phyloP scores from a whole-genome alignment of 2,797 vertebrate species.

The Neoniphon sammara region DNA sequence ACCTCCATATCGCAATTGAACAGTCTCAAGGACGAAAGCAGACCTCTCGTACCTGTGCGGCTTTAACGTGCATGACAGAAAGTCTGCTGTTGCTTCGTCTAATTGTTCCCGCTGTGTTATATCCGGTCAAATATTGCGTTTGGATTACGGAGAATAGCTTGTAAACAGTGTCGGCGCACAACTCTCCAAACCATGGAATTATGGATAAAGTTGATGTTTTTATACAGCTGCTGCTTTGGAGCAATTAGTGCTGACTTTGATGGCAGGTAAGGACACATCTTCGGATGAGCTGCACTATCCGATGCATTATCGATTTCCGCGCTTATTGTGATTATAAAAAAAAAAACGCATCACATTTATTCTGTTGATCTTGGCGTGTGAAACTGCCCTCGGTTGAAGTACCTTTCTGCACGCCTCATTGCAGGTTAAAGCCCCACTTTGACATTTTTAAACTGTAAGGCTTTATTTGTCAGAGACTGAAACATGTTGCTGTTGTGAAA shows the following conservation, averaged over 20 bases:
- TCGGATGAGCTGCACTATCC: not conserved
- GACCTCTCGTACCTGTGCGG: conserved; percentile 48
- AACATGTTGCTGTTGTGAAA: conserved; percentile 38
- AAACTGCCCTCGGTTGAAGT: not conserved
- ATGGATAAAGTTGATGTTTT: conserved; percentile 82
- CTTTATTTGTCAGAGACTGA: conserved; percentile 8
- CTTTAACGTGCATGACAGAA: conserved; percentile 28
- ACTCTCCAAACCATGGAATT: conserved; percentile 79
- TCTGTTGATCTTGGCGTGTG: no score
- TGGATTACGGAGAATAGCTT: conserved; percentile 60
- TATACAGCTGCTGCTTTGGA: conserved; percentile 81
- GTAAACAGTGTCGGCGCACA: conserved; percentile 30
- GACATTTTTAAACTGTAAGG: not conserved
- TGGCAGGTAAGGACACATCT: conserved; percentile 86
- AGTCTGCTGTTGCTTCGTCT: conserved; percentile 14
- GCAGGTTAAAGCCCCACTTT: conserved; percentile 1
- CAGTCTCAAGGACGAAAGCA: conserved; percentile 50
- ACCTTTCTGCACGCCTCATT: not conserved
- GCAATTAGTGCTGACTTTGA: conserved; percentile 87
- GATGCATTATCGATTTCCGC: not conserved
- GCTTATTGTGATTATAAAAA: not conserved
- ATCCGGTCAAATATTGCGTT: not conserved
- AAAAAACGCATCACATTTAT: no score
- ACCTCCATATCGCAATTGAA: conserved; percentile 53
- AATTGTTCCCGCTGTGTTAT: conserved; percentile 28